Evolutionary conservation across 2,113 vertebrate species (phyloP).

Genomic region (Podiceps cristatus): DNA sequence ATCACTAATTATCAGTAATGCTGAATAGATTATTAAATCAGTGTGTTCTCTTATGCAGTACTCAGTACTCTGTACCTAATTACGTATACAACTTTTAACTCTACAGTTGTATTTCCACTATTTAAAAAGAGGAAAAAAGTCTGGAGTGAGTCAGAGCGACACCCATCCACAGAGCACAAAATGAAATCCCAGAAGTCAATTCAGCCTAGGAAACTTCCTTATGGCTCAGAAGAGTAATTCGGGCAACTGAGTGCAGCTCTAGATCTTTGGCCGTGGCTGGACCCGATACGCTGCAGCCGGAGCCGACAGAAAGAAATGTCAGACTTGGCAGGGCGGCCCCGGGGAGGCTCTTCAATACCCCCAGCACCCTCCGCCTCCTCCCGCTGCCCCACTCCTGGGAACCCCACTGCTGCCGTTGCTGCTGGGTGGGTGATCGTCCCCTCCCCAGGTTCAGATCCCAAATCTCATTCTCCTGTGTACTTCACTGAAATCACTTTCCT

Average conservation of each 20-base stretch:
- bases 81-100: background rate
- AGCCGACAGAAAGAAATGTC: fast-evolving
- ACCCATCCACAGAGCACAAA: background rate
- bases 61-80: background rate
- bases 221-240: background rate
- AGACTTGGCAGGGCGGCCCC: background rate
- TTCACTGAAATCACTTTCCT: background rate
- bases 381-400: background rate
- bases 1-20: background rate
- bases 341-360: background rate
- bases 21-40: background rate
- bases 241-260: background rate
- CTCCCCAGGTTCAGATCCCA: background rate
- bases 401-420: fast-evolving
- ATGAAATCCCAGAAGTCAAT: background rate
- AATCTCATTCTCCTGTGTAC: fast-evolving
- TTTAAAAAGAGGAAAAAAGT: background rate
- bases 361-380: background rate
- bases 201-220: background rate
- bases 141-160: background rate
- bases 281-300: fast-evolving
- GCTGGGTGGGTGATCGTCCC: background rate
- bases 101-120: background rate
- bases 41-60: background rate
- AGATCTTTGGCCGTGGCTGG: background rate